Base-by-base conservation (phyloP, 2,888 invertebrate species). In the Parnassius mnemosyne region DNA sequence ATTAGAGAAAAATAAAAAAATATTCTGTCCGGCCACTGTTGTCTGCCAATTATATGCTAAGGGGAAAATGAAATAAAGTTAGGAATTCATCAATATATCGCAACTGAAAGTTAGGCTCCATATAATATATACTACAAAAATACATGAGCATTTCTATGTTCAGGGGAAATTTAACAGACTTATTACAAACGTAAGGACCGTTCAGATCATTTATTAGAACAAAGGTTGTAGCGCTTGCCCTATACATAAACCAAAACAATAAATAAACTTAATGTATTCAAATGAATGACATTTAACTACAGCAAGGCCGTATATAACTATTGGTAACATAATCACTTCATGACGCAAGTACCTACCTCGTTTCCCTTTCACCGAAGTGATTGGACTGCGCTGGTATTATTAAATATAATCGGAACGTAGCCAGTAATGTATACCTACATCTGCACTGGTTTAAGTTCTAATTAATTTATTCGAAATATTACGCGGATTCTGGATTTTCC, bases 331-430 rank as follows among this genome's bases (percentile, higher is more conserved):
- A 70, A 71, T 65, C 59, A 67, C 59, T 74, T 75, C 79, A 77
- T 87, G 88, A 88, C 87, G 89, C 78, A 80, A 83, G 72, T 70
- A 57, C 44, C 64, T 66, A 58, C 43, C 65, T 65, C 54, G 76
- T 75, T 82, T 86, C 82, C 89, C 89, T 89, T 89, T 89, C 89
- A 89, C 89, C 78, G 69, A 64, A 59, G 75, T 76, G 70, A 84
- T 84, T 84, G 85, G 84, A 46, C 63, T 42, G 74, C 76, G 69
- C 10, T 49, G 60, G 49, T 55, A 52, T 41, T 56, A 51, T 51
- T 55, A 55, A 51, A 50, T 12, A 55, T 51, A 43, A 51, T 49
- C 62, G 54, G 54, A 51, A 53, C 53, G 43, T 16, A 46, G 44
- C 46, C 43, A 20, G 41, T 47, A 53, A 10, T 54, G 20, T 20